These are phyloP conservation scores for Euphonia xanthogaster DNA, from an alignment of 2,797 vertebrate genomes.

Conservation along the genomic window DNA sequence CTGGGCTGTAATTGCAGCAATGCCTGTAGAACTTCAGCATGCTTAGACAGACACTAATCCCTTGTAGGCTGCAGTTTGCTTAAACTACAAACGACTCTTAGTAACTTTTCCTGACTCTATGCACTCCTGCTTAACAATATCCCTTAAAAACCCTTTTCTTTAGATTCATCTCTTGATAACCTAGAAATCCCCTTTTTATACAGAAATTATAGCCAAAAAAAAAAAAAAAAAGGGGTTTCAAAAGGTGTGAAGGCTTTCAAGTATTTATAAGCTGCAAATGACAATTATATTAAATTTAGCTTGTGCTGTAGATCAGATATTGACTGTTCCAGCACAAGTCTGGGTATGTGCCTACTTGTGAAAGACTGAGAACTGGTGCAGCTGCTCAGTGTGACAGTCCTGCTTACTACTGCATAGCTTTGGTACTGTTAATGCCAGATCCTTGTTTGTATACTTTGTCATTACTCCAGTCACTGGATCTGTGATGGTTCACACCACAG, in stretches of 20 bases:
- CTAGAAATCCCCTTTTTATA: background rate
- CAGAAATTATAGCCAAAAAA: background rate
- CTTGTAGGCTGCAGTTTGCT: background rate
- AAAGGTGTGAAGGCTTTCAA: background rate
- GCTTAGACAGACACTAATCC: too few species aligned
- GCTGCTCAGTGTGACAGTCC: background rate
- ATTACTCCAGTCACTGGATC: background rate
- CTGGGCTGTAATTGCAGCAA: background rate
- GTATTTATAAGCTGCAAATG: background rate
- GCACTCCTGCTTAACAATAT: background rate
- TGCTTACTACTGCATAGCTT: background rate
- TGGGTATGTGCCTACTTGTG: background rate
- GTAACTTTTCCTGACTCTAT: background rate
- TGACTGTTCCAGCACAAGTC: background rate
- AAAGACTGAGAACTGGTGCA: background rate
- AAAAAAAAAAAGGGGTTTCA: background rate
- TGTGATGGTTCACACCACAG: background rate
- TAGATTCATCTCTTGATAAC: background rate
- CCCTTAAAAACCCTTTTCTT: background rate
- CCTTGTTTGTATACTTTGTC: background rate
- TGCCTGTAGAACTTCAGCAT: accelerated
- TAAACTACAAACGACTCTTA: background rate
- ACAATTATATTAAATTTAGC: background rate
- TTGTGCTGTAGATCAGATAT: background rate
- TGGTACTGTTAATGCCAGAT: background rate